phyloP scores from a whole-genome alignment of 2,797 vertebrate genomes.

The Diplodus puntazzo region DNA sequence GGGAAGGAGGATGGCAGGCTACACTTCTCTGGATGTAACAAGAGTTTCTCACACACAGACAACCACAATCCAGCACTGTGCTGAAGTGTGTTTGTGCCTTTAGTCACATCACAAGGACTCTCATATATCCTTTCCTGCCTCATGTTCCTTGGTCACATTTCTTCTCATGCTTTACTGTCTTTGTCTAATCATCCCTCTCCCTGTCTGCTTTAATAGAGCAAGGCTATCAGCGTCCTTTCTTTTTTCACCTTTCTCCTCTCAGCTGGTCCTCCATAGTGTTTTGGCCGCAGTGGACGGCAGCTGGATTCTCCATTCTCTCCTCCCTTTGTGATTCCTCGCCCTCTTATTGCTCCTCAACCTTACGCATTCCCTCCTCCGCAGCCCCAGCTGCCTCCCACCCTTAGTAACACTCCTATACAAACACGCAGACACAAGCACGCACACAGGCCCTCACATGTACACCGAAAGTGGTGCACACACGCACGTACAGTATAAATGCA shows the following conservation, averaged over 20 bases:
- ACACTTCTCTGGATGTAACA: conserved; percentile 39
- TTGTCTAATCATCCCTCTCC: not conserved
- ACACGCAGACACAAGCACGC: conserved; percentile 46
- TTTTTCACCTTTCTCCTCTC: conserved; percentile 30
- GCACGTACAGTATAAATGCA: not conserved
- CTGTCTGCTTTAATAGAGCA: conserved; percentile 12
- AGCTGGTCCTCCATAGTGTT: conserved; percentile 36
- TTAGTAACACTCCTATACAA: conserved; percentile 68
- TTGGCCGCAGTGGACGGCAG: conserved; percentile 68
- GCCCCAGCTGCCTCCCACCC: conserved; percentile 69
- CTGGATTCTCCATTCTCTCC: conserved; percentile 75
- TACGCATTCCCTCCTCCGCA: conserved; percentile 48
- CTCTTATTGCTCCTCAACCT: conserved; percentile 30
- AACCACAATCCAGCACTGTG: conserved; percentile 27
- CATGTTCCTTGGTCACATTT: not conserved
- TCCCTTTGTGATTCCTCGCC: conserved; percentile 60
- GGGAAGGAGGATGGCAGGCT: conserved; percentile 57
- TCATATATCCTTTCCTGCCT: conserved; percentile 9
- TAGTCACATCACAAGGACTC: conserved; percentile 17
- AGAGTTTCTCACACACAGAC: conserved; percentile 30
- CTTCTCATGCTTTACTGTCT: not conserved
- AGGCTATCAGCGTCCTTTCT: conserved; percentile 8
- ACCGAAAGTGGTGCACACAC: conserved; percentile 1
- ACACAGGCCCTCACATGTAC: conserved; percentile 55
- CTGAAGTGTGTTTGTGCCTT: conserved; percentile 29